Conservation (phyloP, 2,797 vertebrate species). For the Pteropus rufus region DNA sequence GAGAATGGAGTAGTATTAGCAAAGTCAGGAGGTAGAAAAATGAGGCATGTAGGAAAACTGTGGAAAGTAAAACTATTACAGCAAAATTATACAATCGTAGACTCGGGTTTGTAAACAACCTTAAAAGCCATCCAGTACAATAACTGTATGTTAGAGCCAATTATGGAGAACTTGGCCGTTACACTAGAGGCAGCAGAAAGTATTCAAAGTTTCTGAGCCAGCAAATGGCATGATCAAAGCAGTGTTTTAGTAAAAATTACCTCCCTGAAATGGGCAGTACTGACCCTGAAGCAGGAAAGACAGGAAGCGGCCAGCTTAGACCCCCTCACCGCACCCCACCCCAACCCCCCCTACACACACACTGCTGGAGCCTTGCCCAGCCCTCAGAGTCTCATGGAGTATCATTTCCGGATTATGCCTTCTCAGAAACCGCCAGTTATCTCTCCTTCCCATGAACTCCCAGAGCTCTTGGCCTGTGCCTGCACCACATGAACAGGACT, state of each 20-base stretch:
- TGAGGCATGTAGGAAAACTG: background rate
- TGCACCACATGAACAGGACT: background rate
- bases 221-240: slow-evolving; percentile 1
- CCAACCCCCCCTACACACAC: too few species aligned
- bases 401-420: background rate
- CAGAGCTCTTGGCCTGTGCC: background rate
- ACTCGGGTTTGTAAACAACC: background rate
- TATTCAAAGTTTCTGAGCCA: background rate
- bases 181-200: background rate
- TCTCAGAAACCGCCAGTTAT: slow-evolving; percentile 8
- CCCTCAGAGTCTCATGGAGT: background rate
- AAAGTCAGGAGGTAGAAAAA: background rate
- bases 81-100: background rate
- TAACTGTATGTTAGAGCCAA: background rate
- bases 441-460: background rate
- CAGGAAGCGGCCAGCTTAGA: background rate
- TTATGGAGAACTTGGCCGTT: background rate
- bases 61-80: background rate
- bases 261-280: background rate
- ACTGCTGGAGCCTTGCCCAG: background rate
- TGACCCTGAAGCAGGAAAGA: background rate
- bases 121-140: background rate
- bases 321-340: too few species aligned
- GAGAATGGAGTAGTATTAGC: background rate
- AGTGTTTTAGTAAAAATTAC: background rate